A percentile compares a stretch with the other conserved stretches of the same genome.
Conservation (phyloP, 2,888 invertebrate genomes). For the Teleiodes luculella region DNA sequence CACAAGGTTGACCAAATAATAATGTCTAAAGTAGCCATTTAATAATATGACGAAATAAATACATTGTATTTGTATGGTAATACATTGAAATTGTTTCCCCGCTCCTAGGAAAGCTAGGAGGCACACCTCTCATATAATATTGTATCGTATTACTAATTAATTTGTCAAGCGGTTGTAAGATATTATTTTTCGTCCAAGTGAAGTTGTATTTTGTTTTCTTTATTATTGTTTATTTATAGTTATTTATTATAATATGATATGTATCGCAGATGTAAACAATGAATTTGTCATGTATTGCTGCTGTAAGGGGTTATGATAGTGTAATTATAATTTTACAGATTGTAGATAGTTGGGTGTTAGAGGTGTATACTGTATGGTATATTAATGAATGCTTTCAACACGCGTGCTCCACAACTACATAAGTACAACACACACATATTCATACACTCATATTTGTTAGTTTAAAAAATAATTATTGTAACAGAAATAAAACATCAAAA, state of each 20-base stretch:
- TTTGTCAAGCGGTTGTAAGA: slow-evolving; percentile 27
- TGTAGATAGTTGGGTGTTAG: slow-evolving; percentile 12
- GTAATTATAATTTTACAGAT: slow-evolving; percentile 1
- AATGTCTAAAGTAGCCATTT: neutral
- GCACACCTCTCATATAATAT: neutral
- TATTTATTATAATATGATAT: neutral
- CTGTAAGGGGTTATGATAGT: neutral
- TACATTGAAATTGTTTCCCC: neutral
- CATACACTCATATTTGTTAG: no score
- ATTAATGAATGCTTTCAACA: neutral
- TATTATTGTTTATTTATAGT: no score
- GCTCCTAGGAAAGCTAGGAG: neutral
- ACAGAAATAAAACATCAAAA: no score
- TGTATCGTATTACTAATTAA: neutral
- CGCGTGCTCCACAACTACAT: neutral
- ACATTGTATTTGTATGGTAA: no score
- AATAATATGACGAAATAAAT: no score
- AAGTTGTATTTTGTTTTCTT: slow-evolving; percentile 13
- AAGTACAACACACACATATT: slow-evolving; percentile 1
- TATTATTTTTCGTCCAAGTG: slow-evolving; percentile 22
- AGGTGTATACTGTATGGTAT: no score
- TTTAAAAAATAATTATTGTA: no score
- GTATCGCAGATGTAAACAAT: slow-evolving; percentile 6
- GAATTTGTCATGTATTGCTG: neutral
- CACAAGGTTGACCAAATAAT: neutral